Conservation (phyloP, 2,113 vertebrate genomes). For the Crotalus viridis region DNA sequence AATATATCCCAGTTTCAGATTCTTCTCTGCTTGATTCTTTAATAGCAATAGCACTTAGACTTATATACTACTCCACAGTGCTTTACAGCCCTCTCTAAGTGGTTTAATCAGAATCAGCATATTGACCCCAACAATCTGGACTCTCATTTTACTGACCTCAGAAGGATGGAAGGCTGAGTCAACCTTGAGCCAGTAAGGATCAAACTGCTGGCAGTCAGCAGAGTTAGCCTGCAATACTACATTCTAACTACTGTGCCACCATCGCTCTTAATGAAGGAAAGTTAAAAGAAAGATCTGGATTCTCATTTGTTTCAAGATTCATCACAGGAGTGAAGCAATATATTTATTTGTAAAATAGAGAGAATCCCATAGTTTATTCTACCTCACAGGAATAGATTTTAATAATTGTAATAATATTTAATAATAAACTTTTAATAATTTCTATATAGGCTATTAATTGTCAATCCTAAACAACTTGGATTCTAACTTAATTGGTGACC, state of each 20-base stretch:
- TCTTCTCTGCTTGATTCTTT: not conserved
- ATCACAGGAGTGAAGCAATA: not conserved
- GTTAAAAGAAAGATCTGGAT: not conserved
- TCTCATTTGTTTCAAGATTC: not conserved
- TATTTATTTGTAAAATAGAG: not conserved
- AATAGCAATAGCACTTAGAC: not conserved
- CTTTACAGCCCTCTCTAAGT: not conserved
- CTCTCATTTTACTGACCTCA: not conserved
- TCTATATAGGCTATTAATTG: not conserved
- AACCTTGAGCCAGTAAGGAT: not conserved
- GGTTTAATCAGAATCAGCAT: not conserved
- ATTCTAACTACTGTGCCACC: not conserved
- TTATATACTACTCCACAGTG: not conserved
- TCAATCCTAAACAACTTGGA: not conserved
- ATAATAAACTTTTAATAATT: not conserved
- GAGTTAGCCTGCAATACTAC: not conserved
- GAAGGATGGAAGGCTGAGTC: not conserved
- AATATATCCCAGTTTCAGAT: not conserved
- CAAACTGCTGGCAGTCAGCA: not conserved
- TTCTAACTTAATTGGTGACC: not conserved
- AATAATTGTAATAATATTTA: not conserved
- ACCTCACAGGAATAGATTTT: not conserved
- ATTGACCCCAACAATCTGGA: not conserved
- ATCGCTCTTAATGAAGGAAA: not conserved
- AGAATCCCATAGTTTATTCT: not conserved